Base-by-base conservation (phyloP, 1,140 invertebrate species). In the Drosophila athabasca region DNA sequence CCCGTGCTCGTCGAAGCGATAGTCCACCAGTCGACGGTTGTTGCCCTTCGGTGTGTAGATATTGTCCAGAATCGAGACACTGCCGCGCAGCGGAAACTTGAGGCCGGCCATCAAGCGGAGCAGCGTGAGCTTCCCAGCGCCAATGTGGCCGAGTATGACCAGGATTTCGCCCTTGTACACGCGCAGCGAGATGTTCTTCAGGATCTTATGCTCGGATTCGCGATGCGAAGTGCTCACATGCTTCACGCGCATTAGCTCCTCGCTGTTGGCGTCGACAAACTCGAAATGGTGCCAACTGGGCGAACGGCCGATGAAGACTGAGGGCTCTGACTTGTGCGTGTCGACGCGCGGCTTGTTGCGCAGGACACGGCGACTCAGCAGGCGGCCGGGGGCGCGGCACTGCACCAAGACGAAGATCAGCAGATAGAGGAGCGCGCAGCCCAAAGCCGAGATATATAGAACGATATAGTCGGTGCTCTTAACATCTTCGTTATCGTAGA, bases 41-140 rank as follows among this genome's bases (percentile, higher is more conserved):
- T n/a, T 11, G 2, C 29, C 57, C 5, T 11, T 60, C 9, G 8
- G 9, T 1, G 50, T 15, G 31, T 74, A 70, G 0, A 67, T 59
- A 3, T 64, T 31, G 7, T 62, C 79, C 48, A 58, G 15, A 19
- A 66, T 35, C 0, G n/a, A 5, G 2, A 90, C 59, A 1, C 7
- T 39, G 13, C 90, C 90, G 0, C 60, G 52, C 0, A 62, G 2
- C 0, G 82, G 64, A 41, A 95, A 92, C 1, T 96, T 96, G 9
- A 98, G 92, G 2, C 97, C 97, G 2, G 96, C 96, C 11, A 97
- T 92, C 90, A 97, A 95, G 13, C 94, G 94, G 94, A 97, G 94
- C 73, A 95, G 93, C 45, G 95, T 96, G 2, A 95, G 95, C 81
- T 95, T 95, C 1, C 94, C 94, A 1, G 94, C 94, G 6, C 94